Evolutionary conservation across 1,140 invertebrate species (phyloP).

Genomic region (Plodia interpunctella): DNA sequence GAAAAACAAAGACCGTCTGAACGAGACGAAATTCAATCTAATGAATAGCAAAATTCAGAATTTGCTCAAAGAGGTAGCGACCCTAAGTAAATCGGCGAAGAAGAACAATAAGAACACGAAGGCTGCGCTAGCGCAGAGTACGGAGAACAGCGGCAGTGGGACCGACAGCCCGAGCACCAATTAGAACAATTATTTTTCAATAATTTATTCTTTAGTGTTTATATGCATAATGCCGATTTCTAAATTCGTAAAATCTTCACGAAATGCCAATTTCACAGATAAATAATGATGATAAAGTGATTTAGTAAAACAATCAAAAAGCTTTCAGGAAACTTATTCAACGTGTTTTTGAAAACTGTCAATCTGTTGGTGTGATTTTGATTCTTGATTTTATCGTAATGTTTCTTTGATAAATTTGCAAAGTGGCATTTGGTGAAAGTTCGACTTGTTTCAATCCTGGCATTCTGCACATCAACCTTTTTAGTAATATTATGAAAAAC

Average conservation of each 20-base stretch:
- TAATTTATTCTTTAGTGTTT: not conserved
- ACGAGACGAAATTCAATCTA: conserved; percentile 87
- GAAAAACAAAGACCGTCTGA: conserved; percentile 87
- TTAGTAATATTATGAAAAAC: conserved; percentile 34
- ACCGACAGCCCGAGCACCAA: conserved; percentile 84
- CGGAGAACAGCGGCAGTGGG: conserved; percentile 85
- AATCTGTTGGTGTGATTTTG: no score
- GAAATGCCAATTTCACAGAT: no score
- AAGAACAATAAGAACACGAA: conserved; percentile 75
- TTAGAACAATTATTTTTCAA: conserved; percentile 58
- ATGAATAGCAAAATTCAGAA: conserved; percentile 88
- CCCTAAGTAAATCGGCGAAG: conserved; percentile 88
- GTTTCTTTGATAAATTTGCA: no score
- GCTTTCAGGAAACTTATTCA: no score
- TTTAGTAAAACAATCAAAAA: no score
- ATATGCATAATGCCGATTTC: not conserved
- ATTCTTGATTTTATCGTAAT: no score
- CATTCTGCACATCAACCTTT: conserved; percentile 13
- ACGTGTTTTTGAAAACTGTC: no score
- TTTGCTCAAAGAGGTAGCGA: conserved; percentile 90
- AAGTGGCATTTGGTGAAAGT: not conserved
- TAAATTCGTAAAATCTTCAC: not conserved
- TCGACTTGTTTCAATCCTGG: not conserved
- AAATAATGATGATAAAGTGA: no score
- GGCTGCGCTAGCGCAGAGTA: conserved; percentile 61